Evolutionary conservation across 2,888 invertebrate species (phyloP).

Genomic region (Agapostemon virescens): DNA sequence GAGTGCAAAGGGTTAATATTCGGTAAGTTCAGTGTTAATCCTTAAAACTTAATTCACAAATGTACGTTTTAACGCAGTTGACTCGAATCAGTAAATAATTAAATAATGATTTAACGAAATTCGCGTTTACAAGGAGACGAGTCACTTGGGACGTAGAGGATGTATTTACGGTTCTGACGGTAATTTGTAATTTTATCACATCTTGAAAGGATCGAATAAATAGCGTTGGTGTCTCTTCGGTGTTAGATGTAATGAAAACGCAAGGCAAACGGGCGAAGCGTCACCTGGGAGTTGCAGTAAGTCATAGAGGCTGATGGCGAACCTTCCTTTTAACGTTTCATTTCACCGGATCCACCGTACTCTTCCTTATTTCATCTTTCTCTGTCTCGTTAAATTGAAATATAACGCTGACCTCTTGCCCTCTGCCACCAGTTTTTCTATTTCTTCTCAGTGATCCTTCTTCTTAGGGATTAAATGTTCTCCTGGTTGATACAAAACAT

Average conservation of each 20-base stretch:
- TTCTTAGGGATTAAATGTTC: constrained; percentile 11
- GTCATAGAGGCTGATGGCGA: constrained; percentile 7
- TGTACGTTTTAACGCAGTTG: too few relatives aligned
- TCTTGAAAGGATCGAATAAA: background rate
- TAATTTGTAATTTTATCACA: background rate
- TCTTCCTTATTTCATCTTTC: constrained; percentile 39
- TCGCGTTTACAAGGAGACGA: background rate
- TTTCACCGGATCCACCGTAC: constrained; percentile 34
- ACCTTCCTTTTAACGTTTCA: constrained; percentile 36
- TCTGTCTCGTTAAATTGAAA: constrained; percentile 45
- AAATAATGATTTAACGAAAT: background rate
- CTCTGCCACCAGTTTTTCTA: constrained; percentile 24
- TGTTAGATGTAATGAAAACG: background rate
- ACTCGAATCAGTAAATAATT: background rate
- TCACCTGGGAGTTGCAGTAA: constrained; percentile 35
- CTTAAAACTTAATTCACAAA: too few relatives aligned
- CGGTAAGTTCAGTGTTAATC: too few relatives aligned
- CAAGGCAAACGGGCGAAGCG: background rate
- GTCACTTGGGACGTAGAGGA: background rate
- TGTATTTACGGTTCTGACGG: background rate
- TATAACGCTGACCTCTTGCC: constrained; percentile 26
- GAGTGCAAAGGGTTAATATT: too few relatives aligned
- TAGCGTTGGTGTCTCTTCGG: background rate
- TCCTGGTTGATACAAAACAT: background rate
- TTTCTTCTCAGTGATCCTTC: constrained; percentile 12